Base-by-base conservation (phyloP, 2,113 vertebrate genomes). In the Noctilio leporinus region DNA sequence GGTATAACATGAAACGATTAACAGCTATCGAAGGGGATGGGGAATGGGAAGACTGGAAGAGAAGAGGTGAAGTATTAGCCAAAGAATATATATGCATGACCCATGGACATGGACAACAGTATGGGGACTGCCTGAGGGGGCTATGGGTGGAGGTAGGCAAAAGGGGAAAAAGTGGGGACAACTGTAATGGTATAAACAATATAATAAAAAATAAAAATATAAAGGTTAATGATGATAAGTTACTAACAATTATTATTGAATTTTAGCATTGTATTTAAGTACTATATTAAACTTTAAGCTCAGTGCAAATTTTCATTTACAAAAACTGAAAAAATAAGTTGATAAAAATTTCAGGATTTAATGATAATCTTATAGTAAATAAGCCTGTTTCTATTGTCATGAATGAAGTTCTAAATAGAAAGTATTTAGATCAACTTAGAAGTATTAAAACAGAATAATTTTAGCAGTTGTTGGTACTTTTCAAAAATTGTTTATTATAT, bases 301-400 rank as follows among this genome's bases (percentile, higher is more conserved):
- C 38, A 65, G 9, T 84, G 28, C 12, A 92, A 64, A 30, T 8
- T 47, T 40, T 93, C 30, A 91, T 64, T 82, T 95, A 83, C 73
- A 96, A 59, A 38, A 57, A 89, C 20, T 85, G 35, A 81, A 26
- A 81, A 93, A 87, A 82, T 76, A 89, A 73, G 86, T 70, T 76
- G 8, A 35, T 57, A 70, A 47, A 73, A 77, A 62, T 15, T 90
- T 11, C 2, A 81, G 9, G 51, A 67, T 67, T 89, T 82, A 69
- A 67, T 22, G 67, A 70, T 51, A 4, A 33, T 49, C 9, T n/a
- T 85, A 15, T 4, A 96, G 59, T n/a, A 93, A 86, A 86, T 88
- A 70, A 91, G 10, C 3, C 10, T 38, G 81, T 51, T 95, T 14
- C 70, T 64, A n/a, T 49, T 84, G 53, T 55, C 35, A 53, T 70